Evolutionary conservation across 2,113 vertebrate genomes (phyloP).

Genomic region (Anarrhichthys ocellatus): DNA sequence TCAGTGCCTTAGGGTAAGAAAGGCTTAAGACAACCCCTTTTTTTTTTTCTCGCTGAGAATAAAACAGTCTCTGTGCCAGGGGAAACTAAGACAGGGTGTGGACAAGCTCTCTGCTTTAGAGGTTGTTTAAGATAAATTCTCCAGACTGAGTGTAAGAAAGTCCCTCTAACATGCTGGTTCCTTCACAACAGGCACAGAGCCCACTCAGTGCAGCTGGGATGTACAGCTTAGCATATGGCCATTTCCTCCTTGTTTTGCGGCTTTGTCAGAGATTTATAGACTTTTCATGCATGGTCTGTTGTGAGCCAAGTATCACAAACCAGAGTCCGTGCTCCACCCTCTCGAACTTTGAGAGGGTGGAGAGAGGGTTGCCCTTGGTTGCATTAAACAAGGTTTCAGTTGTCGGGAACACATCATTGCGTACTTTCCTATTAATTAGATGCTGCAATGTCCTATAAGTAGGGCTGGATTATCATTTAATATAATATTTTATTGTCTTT

Average conservation of each 20-base stretch:
- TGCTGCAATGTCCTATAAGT: neutral
- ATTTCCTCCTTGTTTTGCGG: constrained; percentile 32
- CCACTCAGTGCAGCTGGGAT: constrained; percentile 28
- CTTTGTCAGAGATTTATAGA: constrained; percentile 55
- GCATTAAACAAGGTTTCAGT: neutral
- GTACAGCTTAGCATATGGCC: constrained; percentile 44
- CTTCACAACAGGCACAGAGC: constrained; percentile 27
- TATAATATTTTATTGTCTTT: too few species aligned
- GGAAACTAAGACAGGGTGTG: constrained; percentile 20
- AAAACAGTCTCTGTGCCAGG: constrained; percentile 39
- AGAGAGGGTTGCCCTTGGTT: too few species aligned
- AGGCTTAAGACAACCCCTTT: constrained; percentile 39
- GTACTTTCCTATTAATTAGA: neutral
- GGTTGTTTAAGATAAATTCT: constrained; percentile 30
- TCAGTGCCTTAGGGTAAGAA: constrained; percentile 29
- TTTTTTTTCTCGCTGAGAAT: constrained; percentile 20
- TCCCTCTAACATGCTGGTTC: constrained; percentile 4
- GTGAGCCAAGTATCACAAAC: constrained; percentile 32
- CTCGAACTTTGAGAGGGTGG: too few species aligned
- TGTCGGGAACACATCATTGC: neutral
- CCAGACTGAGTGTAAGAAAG: constrained; percentile 20
- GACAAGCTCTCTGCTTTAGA: constrained; percentile 27
- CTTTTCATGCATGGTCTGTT: constrained; percentile 21
- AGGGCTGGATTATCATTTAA: neutral
- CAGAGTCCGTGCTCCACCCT: constrained; percentile 22